Evolutionary conservation across 1,140 invertebrate species (phyloP).

Genomic region (Gonioctena quinquepunctata): DNA sequence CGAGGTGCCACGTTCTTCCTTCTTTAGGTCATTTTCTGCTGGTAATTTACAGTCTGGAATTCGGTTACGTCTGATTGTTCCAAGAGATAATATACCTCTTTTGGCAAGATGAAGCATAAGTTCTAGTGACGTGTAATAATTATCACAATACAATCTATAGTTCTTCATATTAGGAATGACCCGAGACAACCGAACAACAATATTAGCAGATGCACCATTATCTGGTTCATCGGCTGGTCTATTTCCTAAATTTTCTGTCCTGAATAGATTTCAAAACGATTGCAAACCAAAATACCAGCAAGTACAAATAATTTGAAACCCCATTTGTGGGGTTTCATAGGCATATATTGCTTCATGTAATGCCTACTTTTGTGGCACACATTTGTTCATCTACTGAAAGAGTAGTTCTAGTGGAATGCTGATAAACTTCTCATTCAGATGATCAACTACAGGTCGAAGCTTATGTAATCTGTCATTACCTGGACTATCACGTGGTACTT

Average conservation of each 20-base stretch:
- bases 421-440: too few species aligned
- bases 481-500: too few species aligned
- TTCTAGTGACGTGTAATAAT: conserved; percentile 22
- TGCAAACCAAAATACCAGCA: conserved; percentile 25
- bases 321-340: conserved; percentile 53
- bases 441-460: too few species aligned
- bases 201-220: conserved; percentile 19
- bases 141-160: conserved; percentile 26
- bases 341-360: too few species aligned
- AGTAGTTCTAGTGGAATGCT: too few species aligned
- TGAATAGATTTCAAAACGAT: too few species aligned
- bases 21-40: conserved; percentile 25
- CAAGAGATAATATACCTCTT: conserved; percentile 29
- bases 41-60: conserved; percentile 29
- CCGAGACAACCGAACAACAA: conserved; percentile 20
- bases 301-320: conserved; percentile 49
- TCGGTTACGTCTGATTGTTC: conserved; percentile 29
- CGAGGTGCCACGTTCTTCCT: conserved; percentile 19
- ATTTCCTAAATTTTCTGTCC: conserved; percentile 5
- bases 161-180: conserved; percentile 22
- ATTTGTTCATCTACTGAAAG: too few species aligned
- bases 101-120: too few species aligned
- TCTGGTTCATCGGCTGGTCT: conserved; percentile 10
- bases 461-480: too few species aligned
- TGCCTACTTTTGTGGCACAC: too few species aligned